Conservation (phyloP, 2,888 invertebrate genomes). For the Parochlus steinenii region DNA sequence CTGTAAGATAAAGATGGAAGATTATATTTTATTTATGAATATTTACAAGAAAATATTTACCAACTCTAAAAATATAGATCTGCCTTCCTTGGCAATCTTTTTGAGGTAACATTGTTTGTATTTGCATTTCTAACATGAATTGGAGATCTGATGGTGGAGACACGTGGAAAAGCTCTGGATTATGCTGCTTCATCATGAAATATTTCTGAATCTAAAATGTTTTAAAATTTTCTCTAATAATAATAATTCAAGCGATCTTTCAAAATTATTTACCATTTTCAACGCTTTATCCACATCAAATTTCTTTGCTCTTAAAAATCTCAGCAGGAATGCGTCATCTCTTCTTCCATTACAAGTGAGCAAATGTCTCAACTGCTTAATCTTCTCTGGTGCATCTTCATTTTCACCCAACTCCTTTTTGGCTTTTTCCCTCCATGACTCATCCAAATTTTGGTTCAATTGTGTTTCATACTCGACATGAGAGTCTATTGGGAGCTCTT, state of each 20-base stretch:
- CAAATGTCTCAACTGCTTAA: conserved; percentile 14
- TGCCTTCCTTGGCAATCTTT: conserved; percentile 29
- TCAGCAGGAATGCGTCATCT: conserved; percentile 36
- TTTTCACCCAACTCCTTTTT: conserved; percentile 15
- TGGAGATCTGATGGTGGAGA: conserved; percentile 26
- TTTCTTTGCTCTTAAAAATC: conserved; percentile 39
- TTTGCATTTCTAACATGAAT: conserved; percentile 28
- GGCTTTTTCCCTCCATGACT: conserved; percentile 15
- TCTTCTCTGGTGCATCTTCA: conserved; percentile 12
- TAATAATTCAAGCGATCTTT: neutral
- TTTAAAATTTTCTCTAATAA: conserved; percentile 14
- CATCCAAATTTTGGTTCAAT: conserved; percentile 14
- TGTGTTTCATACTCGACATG: conserved; percentile 14
- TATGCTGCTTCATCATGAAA: conserved; percentile 31
- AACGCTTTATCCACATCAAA: conserved; percentile 33
- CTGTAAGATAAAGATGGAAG: no score
- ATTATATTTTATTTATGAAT: neutral
- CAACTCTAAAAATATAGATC: conserved; percentile 30
- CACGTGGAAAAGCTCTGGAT: conserved; percentile 29
- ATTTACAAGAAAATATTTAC: conserved; percentile 19
- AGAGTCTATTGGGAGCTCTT: conserved; percentile 11
- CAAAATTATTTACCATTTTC: conserved; percentile 24
- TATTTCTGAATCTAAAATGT: conserved; percentile 30
- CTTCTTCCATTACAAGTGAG: conserved; percentile 27
- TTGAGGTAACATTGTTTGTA: conserved; percentile 28